A percentile compares a stretch with the other conserved stretches of the same genome.
These are phyloP conservation scores for Atractosteus spatula DNA, from an alignment of 2,113 vertebrate species.

Conservation along the genomic window DNA sequence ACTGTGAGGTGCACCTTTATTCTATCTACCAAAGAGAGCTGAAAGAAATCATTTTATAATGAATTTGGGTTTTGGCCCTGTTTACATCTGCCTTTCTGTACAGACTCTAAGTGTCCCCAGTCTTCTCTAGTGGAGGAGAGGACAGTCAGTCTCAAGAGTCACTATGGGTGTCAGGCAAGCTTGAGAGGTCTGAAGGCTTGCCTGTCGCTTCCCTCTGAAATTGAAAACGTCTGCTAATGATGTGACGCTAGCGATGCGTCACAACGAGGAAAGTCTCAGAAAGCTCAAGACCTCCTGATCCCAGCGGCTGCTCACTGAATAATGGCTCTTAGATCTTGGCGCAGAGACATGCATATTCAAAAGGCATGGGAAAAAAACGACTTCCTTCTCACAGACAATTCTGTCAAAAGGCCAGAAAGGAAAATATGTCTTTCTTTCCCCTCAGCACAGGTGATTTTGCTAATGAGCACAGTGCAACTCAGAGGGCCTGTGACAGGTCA, in stretches of 20 bases:
- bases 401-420: background rate
- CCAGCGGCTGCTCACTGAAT: background rate
- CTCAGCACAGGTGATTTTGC: background rate
- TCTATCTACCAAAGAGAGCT: no score
- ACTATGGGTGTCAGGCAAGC: background rate
- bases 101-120: no score
- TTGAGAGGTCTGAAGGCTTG: background rate
- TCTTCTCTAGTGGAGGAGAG: no score
- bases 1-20: no score
- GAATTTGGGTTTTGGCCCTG: no score
- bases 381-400: background rate
- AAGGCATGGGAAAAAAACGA: background rate
- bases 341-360: background rate
- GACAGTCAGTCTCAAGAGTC: background rate
- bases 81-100: no score
- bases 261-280: background rate
- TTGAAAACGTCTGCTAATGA: background rate
- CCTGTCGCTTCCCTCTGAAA: background rate
- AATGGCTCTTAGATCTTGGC: background rate
- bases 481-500: background rate
- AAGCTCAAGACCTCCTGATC: background rate
- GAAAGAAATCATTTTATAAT: no score
- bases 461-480: background rate
- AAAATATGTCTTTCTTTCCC: no score
- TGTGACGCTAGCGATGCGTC: background rate